Evolutionary conservation across 2,113 vertebrate genomes (phyloP).

Genomic region (Brachionichthys hirsutus): DNA sequence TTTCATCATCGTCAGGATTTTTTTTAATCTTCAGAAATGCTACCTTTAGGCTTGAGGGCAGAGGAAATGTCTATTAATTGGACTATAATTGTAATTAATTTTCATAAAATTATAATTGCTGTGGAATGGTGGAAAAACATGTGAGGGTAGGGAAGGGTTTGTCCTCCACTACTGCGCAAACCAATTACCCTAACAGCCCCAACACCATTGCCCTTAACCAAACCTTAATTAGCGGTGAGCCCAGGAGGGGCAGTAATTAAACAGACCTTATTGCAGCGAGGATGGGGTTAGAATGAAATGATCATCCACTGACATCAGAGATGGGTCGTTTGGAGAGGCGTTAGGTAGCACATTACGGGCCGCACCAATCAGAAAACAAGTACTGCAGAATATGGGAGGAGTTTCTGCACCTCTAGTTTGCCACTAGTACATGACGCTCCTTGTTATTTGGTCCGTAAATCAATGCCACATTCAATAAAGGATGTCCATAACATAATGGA

Average conservation of each 20-base stretch:
- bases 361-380: conserved; percentile 32
- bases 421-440: conserved; percentile 28
- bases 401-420: conserved; percentile 10
- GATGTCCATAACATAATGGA: too few species aligned
- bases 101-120: conserved; percentile 36
- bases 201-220: conserved; percentile 50
- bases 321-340: conserved; percentile 26
- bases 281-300: conserved; percentile 53
- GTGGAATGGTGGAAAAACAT: conserved; percentile 30
- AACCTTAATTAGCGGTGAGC: conserved; percentile 61
- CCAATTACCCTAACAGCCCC: conserved; percentile 60
- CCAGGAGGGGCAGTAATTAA: conserved; percentile 57
- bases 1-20: conserved; percentile 18
- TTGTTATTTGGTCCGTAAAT: conserved; percentile 50
- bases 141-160: conserved; percentile 22
- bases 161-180: conserved; percentile 49
- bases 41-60: conserved; percentile 14
- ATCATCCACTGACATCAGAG: conserved; percentile 48
- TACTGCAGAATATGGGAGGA: conserved; percentile 18
- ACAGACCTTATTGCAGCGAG: conserved; percentile 42
- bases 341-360: conserved; percentile 13
- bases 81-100: conserved; percentile 20
- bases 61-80: conserved; percentile 9
- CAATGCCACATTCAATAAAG: conserved; percentile 35
- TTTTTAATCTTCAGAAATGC: conserved; percentile 13